phyloP scores from a whole-genome alignment of 37 sponge, comb jelly and placozoan genomes.

The Ianthella basta region DNA sequence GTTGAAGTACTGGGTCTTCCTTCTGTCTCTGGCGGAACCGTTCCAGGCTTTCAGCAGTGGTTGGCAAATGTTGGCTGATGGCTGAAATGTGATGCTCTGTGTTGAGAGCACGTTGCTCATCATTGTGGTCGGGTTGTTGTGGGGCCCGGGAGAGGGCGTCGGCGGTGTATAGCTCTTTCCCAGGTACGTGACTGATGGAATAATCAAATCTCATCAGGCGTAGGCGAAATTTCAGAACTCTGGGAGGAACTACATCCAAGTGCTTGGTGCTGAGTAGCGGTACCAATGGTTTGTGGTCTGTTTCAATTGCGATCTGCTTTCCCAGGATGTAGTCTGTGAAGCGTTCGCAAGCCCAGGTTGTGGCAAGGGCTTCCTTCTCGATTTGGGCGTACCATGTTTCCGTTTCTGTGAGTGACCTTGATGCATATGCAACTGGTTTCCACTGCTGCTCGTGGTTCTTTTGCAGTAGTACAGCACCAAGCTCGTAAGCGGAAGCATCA shows the following conservation, averaged over 20 bases:
- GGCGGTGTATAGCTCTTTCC: constrained; percentile 26
- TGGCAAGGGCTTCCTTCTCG: constrained; percentile 32
- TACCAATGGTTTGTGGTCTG: constrained; percentile 46
- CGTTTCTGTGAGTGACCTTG: constrained; percentile 38
- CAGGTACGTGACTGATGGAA: constrained; percentile 34
- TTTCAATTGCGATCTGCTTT: constrained; percentile 21
- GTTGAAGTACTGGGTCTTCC: constrained; percentile 22
- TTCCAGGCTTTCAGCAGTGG: not conserved
- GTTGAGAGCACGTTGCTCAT: not conserved
- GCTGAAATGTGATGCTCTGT: constrained; percentile 2
- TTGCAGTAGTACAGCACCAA: constrained; percentile 45
- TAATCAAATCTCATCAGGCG: constrained; percentile 32
- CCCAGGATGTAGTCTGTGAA: constrained; percentile 29
- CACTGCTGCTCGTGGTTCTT: constrained; percentile 11
- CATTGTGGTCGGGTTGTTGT: not conserved
- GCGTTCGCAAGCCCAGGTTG: constrained; percentile 37
- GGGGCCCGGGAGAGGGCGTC: constrained; percentile 31
- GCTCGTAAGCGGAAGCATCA: constrained; percentile 49
- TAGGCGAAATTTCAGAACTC: constrained; percentile 26
- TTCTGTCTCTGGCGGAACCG: not conserved
- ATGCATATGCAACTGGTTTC: constrained; percentile 40
- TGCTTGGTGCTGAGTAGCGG: constrained; percentile 7
- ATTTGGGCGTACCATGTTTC: constrained; percentile 33
- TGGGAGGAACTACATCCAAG: constrained; percentile 16
- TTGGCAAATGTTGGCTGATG: not conserved